These are phyloP conservation scores for Syngnathoides biaculeatus DNA, from an alignment of 2,113 vertebrate genomes.

Conservation along the genomic window DNA sequence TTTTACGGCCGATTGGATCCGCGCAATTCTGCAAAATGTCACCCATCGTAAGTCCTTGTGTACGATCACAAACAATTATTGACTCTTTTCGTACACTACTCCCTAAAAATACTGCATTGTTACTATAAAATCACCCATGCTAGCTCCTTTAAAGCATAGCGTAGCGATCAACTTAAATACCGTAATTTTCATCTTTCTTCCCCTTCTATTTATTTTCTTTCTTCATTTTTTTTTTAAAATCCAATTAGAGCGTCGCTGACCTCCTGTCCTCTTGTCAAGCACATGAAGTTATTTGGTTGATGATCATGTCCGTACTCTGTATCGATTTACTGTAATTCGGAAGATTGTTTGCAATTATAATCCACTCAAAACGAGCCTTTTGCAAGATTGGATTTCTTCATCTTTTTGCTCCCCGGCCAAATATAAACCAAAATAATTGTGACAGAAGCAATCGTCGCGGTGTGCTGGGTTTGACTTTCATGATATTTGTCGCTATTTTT, in stretches of 20 bases:
- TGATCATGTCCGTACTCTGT: slow-evolving; percentile 21
- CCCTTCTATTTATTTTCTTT: too few relatives aligned
- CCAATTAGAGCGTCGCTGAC: slow-evolving; percentile 32
- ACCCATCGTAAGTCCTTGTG: background rate
- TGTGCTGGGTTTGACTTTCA: background rate
- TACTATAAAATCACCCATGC: background rate
- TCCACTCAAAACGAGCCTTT: slow-evolving; percentile 24
- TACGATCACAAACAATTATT: too few relatives aligned
- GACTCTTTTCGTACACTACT: too few relatives aligned
- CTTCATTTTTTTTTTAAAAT: slow-evolving; percentile 40
- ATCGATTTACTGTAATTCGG: slow-evolving; percentile 31
- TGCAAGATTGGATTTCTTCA: slow-evolving; percentile 6
- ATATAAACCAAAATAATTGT: slow-evolving; percentile 9
- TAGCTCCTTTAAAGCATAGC: background rate
- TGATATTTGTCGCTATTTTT: background rate
- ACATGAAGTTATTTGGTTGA: slow-evolving; percentile 26
- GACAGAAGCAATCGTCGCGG: background rate
- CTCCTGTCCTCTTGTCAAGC: slow-evolving; percentile 1
- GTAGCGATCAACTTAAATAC: background rate
- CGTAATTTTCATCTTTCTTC: background rate
- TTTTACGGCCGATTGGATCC: background rate
- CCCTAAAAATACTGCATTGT: background rate
- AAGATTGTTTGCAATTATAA: slow-evolving; percentile 37
- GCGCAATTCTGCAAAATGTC: background rate
- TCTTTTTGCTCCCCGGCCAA: slow-evolving; percentile 5